These are phyloP conservation scores for Hetaerina americana DNA, from an alignment of 1,140 invertebrate species.

Conservation along the genomic window DNA sequence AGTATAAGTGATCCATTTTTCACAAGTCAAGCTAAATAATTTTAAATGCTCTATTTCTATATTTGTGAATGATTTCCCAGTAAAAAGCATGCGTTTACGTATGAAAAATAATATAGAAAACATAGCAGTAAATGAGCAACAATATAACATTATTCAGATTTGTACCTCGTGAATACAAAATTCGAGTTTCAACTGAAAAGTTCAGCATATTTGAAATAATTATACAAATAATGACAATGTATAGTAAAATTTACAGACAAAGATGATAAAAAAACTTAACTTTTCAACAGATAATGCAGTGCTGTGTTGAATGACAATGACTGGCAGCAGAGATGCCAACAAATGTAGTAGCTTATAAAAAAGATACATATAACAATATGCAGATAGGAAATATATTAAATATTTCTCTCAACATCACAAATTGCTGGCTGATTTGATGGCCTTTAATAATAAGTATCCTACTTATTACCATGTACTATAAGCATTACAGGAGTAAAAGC, in stretches of 20 bases:
- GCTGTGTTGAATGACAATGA: not conserved
- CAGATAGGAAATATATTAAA: not conserved
- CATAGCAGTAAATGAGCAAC: not conserved
- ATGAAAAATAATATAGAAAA: not conserved
- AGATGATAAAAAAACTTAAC: not conserved
- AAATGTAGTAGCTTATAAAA: not conserved
- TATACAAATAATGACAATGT: not conserved
- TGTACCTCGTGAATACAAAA: not conserved
- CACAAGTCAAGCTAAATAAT: not conserved
- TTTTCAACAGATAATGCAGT: not conserved
- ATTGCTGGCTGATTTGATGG: not conserved
- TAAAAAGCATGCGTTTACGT: not conserved
- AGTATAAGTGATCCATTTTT: not conserved
- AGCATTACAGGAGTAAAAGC: not conserved
- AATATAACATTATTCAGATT: not conserved
- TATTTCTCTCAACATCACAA: not conserved
- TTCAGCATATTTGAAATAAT: not conserved
- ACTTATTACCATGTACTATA: not conserved
- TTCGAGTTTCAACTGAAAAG: not conserved
- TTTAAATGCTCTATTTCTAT: not conserved
- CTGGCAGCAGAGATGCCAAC: not conserved
- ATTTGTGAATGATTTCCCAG: not conserved
- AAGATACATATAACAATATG: not conserved
- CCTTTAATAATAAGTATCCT: not conserved
- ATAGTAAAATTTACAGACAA: not conserved